Conservation (phyloP, 2,797 vertebrate species). For the Arctocebus calabarensis region DNA sequence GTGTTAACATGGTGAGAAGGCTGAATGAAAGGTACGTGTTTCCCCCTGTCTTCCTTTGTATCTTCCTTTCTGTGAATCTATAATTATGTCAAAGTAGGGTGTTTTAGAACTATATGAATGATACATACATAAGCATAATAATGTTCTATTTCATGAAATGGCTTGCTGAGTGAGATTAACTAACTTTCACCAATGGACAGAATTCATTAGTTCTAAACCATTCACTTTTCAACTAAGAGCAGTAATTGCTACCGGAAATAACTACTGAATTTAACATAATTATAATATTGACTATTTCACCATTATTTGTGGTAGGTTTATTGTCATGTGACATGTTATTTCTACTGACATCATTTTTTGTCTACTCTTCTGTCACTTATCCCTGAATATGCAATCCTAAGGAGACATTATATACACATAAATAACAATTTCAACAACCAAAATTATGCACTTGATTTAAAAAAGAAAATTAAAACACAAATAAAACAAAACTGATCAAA, state of each 20-base stretch:
- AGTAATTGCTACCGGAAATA: not conserved
- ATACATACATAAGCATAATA: not conserved
- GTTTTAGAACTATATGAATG: not conserved
- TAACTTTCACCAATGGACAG: not conserved
- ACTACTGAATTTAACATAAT: not conserved
- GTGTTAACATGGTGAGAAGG: not conserved
- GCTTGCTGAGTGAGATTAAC: not conserved
- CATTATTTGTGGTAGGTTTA: not conserved
- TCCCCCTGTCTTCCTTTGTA: not conserved
- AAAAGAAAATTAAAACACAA: not conserved
- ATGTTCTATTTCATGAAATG: not conserved
- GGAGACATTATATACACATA: not conserved
- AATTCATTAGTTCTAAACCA: not conserved
- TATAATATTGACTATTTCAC: conserved; percentile 35
- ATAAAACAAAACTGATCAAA: conserved; percentile 14
- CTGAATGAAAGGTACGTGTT: not conserved
- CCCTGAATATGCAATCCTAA: not conserved
- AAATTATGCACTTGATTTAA: conserved; percentile 29
- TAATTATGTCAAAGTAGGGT: not conserved
- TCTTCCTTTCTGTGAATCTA: not conserved
- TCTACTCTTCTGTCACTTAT: not conserved
- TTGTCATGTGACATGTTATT: not conserved
- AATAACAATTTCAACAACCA: conserved; percentile 2
- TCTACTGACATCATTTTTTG: not conserved
- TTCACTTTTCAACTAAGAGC: not conserved